Evolutionary conservation across 1,140 invertebrate species (phyloP).

Genomic region (Brachystomella parvula): DNA sequence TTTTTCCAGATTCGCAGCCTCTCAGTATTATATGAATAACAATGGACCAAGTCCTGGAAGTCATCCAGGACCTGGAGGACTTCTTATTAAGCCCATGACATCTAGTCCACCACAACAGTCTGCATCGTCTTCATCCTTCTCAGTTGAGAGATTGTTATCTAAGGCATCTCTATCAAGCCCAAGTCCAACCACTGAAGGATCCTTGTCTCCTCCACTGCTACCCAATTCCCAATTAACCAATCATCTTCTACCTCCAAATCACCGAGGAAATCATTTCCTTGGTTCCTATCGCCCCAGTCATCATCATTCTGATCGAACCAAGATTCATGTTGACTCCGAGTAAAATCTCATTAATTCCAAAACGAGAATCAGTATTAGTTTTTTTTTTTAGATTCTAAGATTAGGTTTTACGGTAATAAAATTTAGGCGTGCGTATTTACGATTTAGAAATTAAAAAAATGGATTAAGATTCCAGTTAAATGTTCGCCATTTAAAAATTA

Average conservation of each 20-base stretch:
- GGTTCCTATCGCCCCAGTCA: no score
- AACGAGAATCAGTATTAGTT: not conserved
- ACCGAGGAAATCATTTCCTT: no score
- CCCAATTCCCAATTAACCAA: not conserved
- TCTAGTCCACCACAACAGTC: constrained; percentile 20
- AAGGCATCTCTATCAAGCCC: constrained; percentile 30
- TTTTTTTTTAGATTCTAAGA: no score
- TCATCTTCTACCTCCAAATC: no score
- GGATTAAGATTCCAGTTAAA: no score
- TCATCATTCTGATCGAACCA: not conserved
- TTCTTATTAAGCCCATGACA: constrained; percentile 27
- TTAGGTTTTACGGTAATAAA: no score
- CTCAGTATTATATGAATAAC: constrained; percentile 37
- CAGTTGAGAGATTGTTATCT: constrained; percentile 31
- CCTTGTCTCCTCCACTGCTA: constrained; percentile 12
- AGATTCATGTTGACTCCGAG: not conserved
- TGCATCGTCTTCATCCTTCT: constrained; percentile 33
- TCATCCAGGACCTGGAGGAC: not conserved
- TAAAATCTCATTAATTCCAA: not conserved
- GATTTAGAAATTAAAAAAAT: no score
- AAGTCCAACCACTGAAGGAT: constrained; percentile 13
- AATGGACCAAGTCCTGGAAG: constrained; percentile 11
- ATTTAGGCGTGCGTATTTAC: no score
- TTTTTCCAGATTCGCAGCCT: constrained; percentile 34
- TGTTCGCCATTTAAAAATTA: no score